Percentiles rank a stretch among this genome's conserved stretches.
Evolutionary conservation across 2,888 invertebrate species (phyloP).

Genomic region (Aphodius granarius): DNA sequence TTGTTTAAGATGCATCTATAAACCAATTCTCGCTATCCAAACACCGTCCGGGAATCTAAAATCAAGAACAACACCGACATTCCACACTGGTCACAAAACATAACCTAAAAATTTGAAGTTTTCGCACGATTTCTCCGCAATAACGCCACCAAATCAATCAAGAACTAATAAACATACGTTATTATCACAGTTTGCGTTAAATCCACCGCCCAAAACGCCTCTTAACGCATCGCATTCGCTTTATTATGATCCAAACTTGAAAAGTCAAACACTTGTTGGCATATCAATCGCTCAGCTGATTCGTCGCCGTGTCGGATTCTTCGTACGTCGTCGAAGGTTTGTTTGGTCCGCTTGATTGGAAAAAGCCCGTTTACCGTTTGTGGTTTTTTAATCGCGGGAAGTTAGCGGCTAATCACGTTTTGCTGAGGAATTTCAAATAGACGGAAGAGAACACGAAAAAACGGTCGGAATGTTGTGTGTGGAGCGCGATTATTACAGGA

Average conservation of each 20-base stretch:
- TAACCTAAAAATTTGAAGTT: neutral
- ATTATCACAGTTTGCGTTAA: neutral
- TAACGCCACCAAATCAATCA: too few relatives aligned
- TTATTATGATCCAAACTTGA: neutral
- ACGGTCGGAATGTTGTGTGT: neutral
- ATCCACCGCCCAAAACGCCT: neutral
- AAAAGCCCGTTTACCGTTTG: neutral
- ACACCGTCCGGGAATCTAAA: conserved; percentile 22
- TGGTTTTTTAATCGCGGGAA: neutral
- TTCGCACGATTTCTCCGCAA: neutral
- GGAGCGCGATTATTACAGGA: neutral
- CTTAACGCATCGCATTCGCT: neutral
- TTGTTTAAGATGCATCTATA: conserved; percentile 45
- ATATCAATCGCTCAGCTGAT: neutral
- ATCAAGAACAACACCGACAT: neutral
- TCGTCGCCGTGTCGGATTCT: neutral
- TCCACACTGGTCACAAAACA: neutral
- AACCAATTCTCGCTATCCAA: conserved; percentile 9
- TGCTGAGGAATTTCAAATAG: neutral
- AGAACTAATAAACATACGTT: neutral
- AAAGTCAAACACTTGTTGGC: neutral
- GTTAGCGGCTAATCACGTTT: neutral
- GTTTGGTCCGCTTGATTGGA: neutral
- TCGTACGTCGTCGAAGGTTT: neutral
- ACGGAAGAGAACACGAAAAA: neutral